Percentiles rank a stretch among this genome's conserved stretches.
Conservation (phyloP, 2,888 invertebrate genomes). For the Himalopsyche japonica region DNA sequence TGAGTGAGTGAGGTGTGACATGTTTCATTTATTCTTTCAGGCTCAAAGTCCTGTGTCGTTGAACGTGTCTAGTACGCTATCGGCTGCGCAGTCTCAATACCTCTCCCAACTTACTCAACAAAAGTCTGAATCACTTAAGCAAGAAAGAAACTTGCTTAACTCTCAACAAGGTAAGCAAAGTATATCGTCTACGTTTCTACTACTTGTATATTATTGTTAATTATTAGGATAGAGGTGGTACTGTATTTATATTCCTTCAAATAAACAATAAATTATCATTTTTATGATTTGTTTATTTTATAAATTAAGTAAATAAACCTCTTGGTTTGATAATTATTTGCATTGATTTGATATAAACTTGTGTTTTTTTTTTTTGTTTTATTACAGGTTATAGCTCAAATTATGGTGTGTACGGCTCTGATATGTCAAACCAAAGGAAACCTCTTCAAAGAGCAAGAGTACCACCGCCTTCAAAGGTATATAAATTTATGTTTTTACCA, state of each 20-base stretch:
- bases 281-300: too few species aligned
- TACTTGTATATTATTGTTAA: too few species aligned
- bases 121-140: conserved; percentile 43
- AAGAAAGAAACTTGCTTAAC: conserved; percentile 32
- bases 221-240: too few species aligned
- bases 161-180: conserved; percentile 12
- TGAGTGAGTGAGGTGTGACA: neutral
- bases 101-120: conserved; percentile 57
- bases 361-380: neutral
- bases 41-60: conserved; percentile 44
- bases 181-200: neutral
- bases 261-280: too few species aligned
- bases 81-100: conserved; percentile 68
- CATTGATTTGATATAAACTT: neutral
- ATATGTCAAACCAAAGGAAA: conserved; percentile 56
- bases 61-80: conserved; percentile 61
- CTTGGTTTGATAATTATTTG: neutral
- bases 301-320: too few species aligned
- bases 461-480: conserved; percentile 83
- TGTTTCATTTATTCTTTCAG: conserved; percentile 23
- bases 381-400: conserved; percentile 51
- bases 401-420: conserved; percentile 54
- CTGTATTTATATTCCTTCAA: too few species aligned
- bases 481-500: too few species aligned
- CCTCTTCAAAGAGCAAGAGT: conserved; percentile 73